A percentile compares a stretch with the other conserved stretches of the same genome.
Evolutionary conservation across 2,797 vertebrate genomes (phyloP).

Genomic region (Buphagus erythrorhynchus): DNA sequence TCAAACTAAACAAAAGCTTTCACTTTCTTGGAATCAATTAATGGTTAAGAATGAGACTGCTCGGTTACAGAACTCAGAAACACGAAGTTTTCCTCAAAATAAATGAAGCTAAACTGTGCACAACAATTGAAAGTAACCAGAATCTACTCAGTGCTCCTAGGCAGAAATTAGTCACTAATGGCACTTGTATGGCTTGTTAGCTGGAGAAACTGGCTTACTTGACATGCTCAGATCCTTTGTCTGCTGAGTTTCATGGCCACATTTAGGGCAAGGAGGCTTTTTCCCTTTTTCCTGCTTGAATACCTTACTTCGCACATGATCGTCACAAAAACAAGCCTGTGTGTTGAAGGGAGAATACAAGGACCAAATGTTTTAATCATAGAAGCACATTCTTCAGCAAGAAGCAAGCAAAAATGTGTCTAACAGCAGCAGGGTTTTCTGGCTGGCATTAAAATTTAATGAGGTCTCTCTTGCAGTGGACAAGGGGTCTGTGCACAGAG

Average conservation of each 20-base stretch:
- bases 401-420: background rate
- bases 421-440: background rate
- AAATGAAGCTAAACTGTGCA: background rate
- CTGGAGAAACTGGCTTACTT: conserved; percentile 83
- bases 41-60: background rate
- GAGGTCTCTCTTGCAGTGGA: background rate
- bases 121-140: background rate
- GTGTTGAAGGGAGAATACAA: background rate
- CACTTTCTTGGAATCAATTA: background rate
- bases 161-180: background rate
- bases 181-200: background rate
- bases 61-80: background rate
- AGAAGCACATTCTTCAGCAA: background rate
- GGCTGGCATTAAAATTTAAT: background rate
- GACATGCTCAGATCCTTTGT: conserved; percentile 99
- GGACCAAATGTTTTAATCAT: background rate
- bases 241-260: conserved; percentile 97
- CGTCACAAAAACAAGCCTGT: conserved; percentile 95
- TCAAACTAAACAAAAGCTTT: background rate
- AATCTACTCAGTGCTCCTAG: background rate
- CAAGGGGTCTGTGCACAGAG: background rate
- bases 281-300: conserved; percentile 98
- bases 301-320: conserved; percentile 95
- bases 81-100: background rate
- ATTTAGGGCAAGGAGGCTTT: conserved; percentile 94